Conservation (phyloP, 2,113 vertebrate species). For the human region GRCh38 chr11:70249501-70250000, state of each 20-base stretch:
- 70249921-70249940: not conserved
- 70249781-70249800: fast-evolving
- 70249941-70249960: not conserved
- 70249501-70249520: not conserved
- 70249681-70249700: not conserved
- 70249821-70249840: not conserved
- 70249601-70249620: not conserved
- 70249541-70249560: fast-evolving
- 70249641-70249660: fast-evolving
- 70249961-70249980: not conserved
- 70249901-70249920: not conserved
- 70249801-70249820: not conserved
- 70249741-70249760: not conserved
- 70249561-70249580: not conserved
- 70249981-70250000: not conserved
- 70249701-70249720: not conserved
- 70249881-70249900: not conserved
- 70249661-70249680: fast-evolving
- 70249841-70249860: not conserved
- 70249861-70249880: not conserved
- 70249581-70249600: fast-evolving
- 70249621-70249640: fast-evolving
- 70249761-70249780: not conserved
- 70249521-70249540: not conserved
- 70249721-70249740: not conserved